A percentile compares a stretch with the other conserved stretches of the same genome.
These are phyloP conservation scores for Notodromas monacha DNA, from an alignment of 2,888 invertebrate species.

Conservation along the genomic window DNA sequence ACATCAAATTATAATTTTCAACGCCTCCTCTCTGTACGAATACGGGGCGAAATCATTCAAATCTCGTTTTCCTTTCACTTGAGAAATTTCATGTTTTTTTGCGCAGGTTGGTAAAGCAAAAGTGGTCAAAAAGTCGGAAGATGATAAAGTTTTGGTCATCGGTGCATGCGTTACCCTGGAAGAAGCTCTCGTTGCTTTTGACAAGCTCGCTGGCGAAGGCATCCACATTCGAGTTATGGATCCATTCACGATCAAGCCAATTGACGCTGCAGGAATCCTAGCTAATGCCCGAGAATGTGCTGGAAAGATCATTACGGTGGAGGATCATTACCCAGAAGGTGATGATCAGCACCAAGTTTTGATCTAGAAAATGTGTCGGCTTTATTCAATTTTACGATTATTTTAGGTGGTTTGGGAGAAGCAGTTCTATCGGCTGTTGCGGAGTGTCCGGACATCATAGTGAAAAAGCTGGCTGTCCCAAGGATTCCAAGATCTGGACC, in stretches of 20 bases:
- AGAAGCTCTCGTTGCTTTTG: conserved; percentile 57
- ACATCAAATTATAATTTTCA: too few relatives aligned
- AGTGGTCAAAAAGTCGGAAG: conserved; percentile 34
- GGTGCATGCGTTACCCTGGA: conserved; percentile 77
- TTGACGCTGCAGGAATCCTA: conserved; percentile 43
- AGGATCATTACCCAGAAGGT: conserved; percentile 87
- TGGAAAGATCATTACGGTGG: conserved; percentile 59
- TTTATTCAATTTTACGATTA: too few relatives aligned
- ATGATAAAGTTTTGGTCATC: conserved; percentile 53
- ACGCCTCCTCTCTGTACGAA: too few relatives aligned
- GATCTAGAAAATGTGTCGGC: too few relatives aligned
- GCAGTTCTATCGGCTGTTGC: conserved; percentile 56
- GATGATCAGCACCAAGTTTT: too few relatives aligned
- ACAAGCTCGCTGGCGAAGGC: conserved; percentile 30
- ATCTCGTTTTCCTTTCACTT: too few relatives aligned
- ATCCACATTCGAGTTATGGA: conserved; percentile 54
- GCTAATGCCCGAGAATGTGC: conserved; percentile 39
- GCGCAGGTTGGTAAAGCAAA: conserved; percentile 35
- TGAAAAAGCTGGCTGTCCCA: conserved; percentile 44
- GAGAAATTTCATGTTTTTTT: too few relatives aligned
- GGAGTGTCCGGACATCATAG: conserved; percentile 29
- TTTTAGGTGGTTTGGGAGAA: conserved; percentile 80
- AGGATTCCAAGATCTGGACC: conserved; percentile 75
- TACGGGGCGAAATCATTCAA: too few relatives aligned
- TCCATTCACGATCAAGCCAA: conserved; percentile 79